Evolutionary conservation across 1,140 invertebrate species (phyloP), one percentile per base, ranked within the genome.

Genomic region (Bombus huntii): DNA sequence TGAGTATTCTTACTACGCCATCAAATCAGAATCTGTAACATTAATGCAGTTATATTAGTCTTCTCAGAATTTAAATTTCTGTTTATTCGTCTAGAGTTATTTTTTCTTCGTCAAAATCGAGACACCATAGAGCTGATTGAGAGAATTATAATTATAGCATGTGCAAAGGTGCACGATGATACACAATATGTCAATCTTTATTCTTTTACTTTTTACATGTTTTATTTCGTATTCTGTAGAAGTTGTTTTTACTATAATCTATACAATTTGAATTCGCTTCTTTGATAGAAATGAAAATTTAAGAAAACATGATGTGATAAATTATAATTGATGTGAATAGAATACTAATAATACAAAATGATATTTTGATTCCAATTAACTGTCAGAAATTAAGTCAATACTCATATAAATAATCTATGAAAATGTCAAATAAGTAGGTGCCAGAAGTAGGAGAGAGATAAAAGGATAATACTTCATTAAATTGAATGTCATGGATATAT

Each of bases 11-110:
- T 70, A 88, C 86, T 62, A 44, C 87, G 89, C 65, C 37, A 77
- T 90, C 89, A 90, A 90, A 73, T 81, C 39, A 90, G 80, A 73
- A 59, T 88, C 87, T 81, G 62, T 87, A 85, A 81, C n/a, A 25
- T 73, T 66, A 66, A 47, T 8, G 34, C 5, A 44, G 2, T 42
- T 66, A 65, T 25, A n/a, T 34, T 47, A 81, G 47, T 57, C 12
- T 66, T 74, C 1, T 34, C 6, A 28, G 25, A 57, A 66, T 72
- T 72, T 59, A 2, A 79, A 81, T 47, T 37, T 57, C 57, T 22
- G 5, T 25, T 71, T 42, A 15, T 81, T 25, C 5, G 22, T 75
- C 44, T 66, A 70, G 42, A 53, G 80, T 47, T 47, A 65, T 75
- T 82, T 75, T 82, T 65, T 81, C 22, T 37, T 31, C 15, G 12